Base-by-base conservation (phyloP, 2,888 invertebrate genomes). In the Tipula unca region DNA sequence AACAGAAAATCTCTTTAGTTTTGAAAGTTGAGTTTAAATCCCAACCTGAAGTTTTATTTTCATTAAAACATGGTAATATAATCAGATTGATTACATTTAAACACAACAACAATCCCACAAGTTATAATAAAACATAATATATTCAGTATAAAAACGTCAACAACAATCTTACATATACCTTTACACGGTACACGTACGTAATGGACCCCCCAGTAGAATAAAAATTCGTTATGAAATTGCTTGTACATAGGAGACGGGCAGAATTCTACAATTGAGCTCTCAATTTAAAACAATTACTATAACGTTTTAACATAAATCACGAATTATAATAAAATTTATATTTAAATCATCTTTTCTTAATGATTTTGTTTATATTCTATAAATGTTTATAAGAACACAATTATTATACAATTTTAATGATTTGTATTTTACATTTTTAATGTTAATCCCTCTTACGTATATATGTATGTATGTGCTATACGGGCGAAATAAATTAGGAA, bases 1-100 rank as follows among this genome's bases (percentile, higher is more conserved):
- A 69, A 69, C n/a, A n/a, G n/a, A 48, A 69, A 69, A 69, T 69
- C 69, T 69, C 69, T 69, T 69, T 69, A 25, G 69, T 69, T 69
- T 20, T 25, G 2, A 69, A 20, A 69, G 69, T 69, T 69, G 25
- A 25, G 1, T 69, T 69, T 69, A 69, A 69, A 69, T 69, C 69
- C 69, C 69, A 69, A 4, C 69, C 10, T 69, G 69, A 8, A 69
- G 25, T 69, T 69, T 20, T 69, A 69, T 69, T 69, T 69, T 69
- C 69, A 69, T 69, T 69, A 69, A 69, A 69, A 69, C 69, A 69
- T 25, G 69, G 69, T 6, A 69, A 48, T 48, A 48, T n/a, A 48
- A 48, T 17, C 69, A 69, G 69, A 69, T 69, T 69, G 69, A 69
- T 69, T 69, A 69, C 25, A 69, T 69, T 25, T 69, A 69, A 69